phyloP scores from a whole-genome alignment of 2,113 vertebrate genomes.

The Pseudorectes ferrugineus region DNA sequence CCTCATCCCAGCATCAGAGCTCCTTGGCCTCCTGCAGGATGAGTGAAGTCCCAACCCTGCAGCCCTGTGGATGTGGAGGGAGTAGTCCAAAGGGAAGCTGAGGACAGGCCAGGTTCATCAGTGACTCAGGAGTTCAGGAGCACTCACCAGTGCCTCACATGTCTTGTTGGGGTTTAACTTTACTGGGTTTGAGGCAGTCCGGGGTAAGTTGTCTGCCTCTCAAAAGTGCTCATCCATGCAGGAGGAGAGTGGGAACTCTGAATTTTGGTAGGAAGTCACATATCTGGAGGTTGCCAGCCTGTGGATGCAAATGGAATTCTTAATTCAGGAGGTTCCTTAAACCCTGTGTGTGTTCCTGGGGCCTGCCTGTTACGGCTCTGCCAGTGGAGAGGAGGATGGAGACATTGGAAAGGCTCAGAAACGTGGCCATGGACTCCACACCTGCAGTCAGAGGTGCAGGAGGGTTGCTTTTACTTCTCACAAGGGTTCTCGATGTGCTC shows the following conservation, averaged over 20 bases:
- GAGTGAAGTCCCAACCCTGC: neutral
- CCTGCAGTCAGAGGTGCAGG: neutral
- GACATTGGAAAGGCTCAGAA: neutral
- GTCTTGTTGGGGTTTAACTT: neutral
- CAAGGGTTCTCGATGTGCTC: neutral
- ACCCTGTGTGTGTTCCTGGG: neutral
- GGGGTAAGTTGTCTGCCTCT: neutral
- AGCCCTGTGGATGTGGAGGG: no score
- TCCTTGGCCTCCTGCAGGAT: neutral
- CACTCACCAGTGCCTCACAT: neutral
- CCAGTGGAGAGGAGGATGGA: neutral
- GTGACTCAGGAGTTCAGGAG: neutral
- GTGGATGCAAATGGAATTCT: neutral
- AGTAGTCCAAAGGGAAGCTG: neutral
- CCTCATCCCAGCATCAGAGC: neutral
- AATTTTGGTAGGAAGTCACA: neutral
- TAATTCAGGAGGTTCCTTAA: neutral
- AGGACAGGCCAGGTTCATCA: neutral
- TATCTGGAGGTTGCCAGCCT: neutral
- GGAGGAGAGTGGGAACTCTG: neutral
- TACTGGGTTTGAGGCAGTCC: neutral
- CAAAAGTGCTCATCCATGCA: neutral
- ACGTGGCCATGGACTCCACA: fast-evolving
- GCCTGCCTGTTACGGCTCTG: neutral
- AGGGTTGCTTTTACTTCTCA: neutral